Percentiles rank a stretch among this genome's conserved stretches.
These are phyloP conservation scores for Hypomecis punctinalis DNA, from an alignment of 2,888 invertebrate genomes.

Conservation along the genomic window DNA sequence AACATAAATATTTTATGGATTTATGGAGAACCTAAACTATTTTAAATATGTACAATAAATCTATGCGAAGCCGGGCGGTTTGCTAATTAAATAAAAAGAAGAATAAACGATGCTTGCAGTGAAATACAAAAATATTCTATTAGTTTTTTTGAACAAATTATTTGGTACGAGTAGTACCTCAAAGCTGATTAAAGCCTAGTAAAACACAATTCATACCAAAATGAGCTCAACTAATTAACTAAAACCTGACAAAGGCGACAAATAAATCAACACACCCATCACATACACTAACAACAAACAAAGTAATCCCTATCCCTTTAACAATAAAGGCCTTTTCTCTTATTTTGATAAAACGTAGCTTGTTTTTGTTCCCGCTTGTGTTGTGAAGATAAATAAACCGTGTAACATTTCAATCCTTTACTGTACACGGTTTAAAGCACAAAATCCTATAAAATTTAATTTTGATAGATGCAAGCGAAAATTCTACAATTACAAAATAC, in stretches of 20 bases:
- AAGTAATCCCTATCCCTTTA: background rate
- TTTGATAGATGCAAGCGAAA: slow-evolving; percentile 73
- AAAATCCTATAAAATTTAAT: slow-evolving; percentile 75
- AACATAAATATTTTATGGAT: no score
- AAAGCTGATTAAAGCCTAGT: no score
- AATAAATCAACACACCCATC: slow-evolving; percentile 47
- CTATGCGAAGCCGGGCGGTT: no score
- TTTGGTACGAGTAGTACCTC: no score
- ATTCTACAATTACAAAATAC: slow-evolving; percentile 65
- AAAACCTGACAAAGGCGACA: slow-evolving; percentile 45
- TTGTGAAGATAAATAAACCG: slow-evolving; percentile 50
- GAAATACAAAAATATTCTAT: no score
- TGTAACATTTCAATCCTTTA: slow-evolving; percentile 63
- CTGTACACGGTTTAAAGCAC: slow-evolving; percentile 57
- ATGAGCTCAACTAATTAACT: slow-evolving; percentile 39
- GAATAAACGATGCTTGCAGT: no score
- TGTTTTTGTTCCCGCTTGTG: slow-evolving; percentile 14
- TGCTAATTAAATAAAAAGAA: no score
- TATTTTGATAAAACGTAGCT: slow-evolving; percentile 2
- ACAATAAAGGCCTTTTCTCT: background rate
- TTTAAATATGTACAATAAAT: no score
- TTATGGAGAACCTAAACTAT: no score
- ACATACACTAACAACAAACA: background rate
- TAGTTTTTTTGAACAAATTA: no score
- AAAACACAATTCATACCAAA: slow-evolving; percentile 19